Evolutionary conservation across 2,113 vertebrate species (phyloP).

Genomic region (Myiopsitta monachus): DNA sequence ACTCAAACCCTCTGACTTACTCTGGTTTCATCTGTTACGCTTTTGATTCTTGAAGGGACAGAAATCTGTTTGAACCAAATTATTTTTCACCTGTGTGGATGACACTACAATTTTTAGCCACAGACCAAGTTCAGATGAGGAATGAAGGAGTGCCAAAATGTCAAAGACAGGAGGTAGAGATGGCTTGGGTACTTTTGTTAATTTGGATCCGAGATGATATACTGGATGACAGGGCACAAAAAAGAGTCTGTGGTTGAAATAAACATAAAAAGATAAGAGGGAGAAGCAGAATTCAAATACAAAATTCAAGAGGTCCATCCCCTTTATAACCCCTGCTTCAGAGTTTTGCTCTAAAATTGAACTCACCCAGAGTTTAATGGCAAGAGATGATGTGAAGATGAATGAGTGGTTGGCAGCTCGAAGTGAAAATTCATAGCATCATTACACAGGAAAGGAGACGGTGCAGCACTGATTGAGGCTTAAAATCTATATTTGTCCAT

Average conservation of each 20-base stretch:
- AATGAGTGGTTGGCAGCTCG: not conserved
- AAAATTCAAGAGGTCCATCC: not conserved
- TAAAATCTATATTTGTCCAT: constrained; percentile 31
- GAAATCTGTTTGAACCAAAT: constrained; percentile 12
- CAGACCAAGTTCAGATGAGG: not conserved
- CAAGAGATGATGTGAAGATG: not conserved
- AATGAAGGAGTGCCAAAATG: not conserved
- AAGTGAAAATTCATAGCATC: constrained; percentile 14
- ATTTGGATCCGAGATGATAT: not conserved
- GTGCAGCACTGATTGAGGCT: not conserved
- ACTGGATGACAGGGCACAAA: not conserved
- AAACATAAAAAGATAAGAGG: not conserved
- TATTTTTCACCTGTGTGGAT: not conserved
- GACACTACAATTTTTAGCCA: not conserved
- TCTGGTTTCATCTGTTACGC: not conserved
- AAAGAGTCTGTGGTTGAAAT: not conserved
- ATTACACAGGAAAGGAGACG: not conserved
- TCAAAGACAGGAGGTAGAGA: not conserved
- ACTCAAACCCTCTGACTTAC: not conserved
- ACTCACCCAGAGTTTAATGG: not conserved
- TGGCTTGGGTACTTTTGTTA: not conserved
- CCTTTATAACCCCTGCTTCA: not conserved
- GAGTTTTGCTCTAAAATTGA: not conserved
- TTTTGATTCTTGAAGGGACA: constrained; percentile 21
- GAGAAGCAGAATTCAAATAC: not conserved